phyloP scores from a whole-genome alignment of 2,888 invertebrate genomes.

The Dorcus parallelipipedus region DNA sequence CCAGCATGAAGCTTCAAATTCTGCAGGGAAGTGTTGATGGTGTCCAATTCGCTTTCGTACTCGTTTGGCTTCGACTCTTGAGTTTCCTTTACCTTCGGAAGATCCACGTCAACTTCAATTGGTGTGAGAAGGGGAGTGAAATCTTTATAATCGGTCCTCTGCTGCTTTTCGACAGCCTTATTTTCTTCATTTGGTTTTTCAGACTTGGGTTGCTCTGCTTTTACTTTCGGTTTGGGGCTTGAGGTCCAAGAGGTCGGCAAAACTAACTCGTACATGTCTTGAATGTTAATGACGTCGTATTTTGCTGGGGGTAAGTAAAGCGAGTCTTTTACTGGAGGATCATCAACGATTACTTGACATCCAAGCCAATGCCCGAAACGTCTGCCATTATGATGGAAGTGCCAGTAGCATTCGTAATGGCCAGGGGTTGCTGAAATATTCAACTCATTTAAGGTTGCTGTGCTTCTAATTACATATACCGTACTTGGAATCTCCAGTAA shows the following conservation, averaged over 20 bases:
- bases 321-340: constrained; percentile 20
- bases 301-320: constrained; percentile 6
- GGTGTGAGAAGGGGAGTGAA: no score
- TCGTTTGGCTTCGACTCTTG: neutral
- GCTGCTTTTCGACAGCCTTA: neutral
- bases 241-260: constrained; percentile 11
- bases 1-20: neutral
- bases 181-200: neutral
- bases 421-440: constrained; percentile 38
- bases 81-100: neutral
- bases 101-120: no score
- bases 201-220: no score
- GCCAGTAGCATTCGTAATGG: constrained; percentile 49
- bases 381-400: constrained; percentile 45
- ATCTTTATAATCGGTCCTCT: no score
- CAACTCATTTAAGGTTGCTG: neutral
- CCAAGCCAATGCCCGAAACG: constrained; percentile 49
- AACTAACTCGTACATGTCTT: constrained; percentile 13
- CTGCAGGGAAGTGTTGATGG: neutral
- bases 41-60: neutral
- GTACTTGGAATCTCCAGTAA: constrained; percentile 45
- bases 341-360: constrained; percentile 44
- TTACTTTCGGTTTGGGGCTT: neutral
- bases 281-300: constrained; percentile 16
- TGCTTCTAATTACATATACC: neutral